Evolutionary conservation across 2,797 vertebrate species (phyloP), one percentile per base, ranked within the genome.

Genomic region (Heteromormyrus szaboi): DNA sequence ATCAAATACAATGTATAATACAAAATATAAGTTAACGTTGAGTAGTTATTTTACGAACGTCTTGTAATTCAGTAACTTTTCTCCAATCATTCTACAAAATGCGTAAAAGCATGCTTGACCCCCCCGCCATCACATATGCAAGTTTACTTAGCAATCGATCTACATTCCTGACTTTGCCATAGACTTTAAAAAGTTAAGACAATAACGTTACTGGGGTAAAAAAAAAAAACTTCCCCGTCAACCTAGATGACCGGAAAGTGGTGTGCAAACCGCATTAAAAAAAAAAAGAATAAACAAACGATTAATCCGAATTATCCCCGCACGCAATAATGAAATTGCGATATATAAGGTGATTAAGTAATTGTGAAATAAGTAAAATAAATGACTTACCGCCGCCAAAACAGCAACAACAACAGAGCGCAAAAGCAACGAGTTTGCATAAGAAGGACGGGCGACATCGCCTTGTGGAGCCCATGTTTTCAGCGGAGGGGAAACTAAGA

Each of bases 401-500:
- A 89, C 8, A 53, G 22, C 86, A 6, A 79, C 48, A 91, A 9
- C 90, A 90, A 4, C 89, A 89, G 0, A 91, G 2, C 8, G 88
- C 88, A 46, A 94, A 4, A 41, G 93, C 17, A 2, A 93, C 9
- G 0, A 92, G 4, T 0, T 87, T 79, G 54, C 88, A 48, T 0
- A 94, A 19, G 37, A 89, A 0, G 2, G n/a, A n/a, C 11, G 68
- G 1, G 25, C 0, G 48, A 0, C 1, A 81, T 85, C 3, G 88
- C 76, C 1, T 88, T 54, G 1, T 14, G 1, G 91, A 89, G 92
- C 94, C 94, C 95, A 96, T 96, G 91, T 88, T 92, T 25, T 90
- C 65, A 46, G 48, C 25, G 1, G 8, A 54, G 11, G 50, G 50
- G 50, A 51, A 14, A 51, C 50, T 12, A 11, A n/a, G 85, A 29